Percentiles rank a stretch among this genome's conserved stretches.
Evolutionary conservation across 2,888 invertebrate species (phyloP).

Genomic region (Arctia plantaginis): DNA sequence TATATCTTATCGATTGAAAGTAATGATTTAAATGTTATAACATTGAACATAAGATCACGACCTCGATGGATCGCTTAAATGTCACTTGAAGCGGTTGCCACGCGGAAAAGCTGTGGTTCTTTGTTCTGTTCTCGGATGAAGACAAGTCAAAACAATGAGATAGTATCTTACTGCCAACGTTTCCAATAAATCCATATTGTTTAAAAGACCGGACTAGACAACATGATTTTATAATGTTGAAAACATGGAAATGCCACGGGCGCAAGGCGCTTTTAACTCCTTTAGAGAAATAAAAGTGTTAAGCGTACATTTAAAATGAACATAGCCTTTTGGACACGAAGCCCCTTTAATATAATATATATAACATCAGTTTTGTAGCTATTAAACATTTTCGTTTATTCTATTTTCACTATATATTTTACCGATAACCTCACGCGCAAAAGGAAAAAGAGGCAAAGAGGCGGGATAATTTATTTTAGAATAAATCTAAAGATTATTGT

Average conservation of each 20-base stretch:
- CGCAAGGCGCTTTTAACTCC: background rate
- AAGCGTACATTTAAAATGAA: background rate
- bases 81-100: constrained; percentile 80
- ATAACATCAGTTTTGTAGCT: background rate
- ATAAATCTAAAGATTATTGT: too few relatives aligned
- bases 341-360: background rate
- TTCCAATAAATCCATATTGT: constrained; percentile 64
- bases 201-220: constrained; percentile 48
- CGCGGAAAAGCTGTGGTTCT: constrained; percentile 76
- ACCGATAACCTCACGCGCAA: too few relatives aligned
- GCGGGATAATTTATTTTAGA: too few relatives aligned
- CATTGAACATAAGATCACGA: constrained; percentile 68
- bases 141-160: constrained; percentile 75
- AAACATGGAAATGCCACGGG: constrained; percentile 50
- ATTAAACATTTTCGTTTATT: background rate
- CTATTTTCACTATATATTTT: background rate
- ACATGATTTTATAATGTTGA: constrained; percentile 46
- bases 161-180: constrained; percentile 68
- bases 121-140: constrained; percentile 75
- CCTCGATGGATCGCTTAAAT: constrained; percentile 82
- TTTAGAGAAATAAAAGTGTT: background rate
- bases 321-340: background rate
- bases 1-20: constrained; percentile 35
- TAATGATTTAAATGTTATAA: constrained; percentile 51
- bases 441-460: too few relatives aligned